These are phyloP conservation scores for Rhynchomys soricoides DNA, from an alignment of 2,113 vertebrate genomes.

Conservation along the genomic window DNA sequence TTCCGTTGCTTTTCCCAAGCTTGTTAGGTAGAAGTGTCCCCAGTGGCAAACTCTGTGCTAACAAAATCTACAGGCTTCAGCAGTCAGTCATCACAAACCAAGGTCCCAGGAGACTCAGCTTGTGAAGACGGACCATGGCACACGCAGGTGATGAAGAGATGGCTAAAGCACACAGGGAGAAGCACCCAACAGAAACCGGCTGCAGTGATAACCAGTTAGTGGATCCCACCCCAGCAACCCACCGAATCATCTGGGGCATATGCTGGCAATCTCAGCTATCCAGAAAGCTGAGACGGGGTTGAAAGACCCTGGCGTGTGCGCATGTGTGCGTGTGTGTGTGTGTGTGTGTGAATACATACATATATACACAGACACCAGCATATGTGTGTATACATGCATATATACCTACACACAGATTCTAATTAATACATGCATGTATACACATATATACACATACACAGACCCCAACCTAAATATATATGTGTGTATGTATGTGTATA, in stretches of 20 bases:
- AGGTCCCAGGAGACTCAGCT: background rate
- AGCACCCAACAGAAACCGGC: accelerated
- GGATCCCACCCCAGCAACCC: background rate
- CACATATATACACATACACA: background rate
- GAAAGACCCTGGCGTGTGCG: background rate
- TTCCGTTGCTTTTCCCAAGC: background rate
- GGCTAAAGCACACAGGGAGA: background rate
- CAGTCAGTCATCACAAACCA: background rate
- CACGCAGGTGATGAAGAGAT: background rate
- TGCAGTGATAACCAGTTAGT: background rate
- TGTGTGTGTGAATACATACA: too few relatives aligned
- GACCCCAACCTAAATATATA: too few relatives aligned
- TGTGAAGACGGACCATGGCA: background rate
- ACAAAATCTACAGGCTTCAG: background rate
- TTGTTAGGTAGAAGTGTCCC: background rate
- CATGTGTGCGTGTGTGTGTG: too few relatives aligned
- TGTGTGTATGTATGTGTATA: too few relatives aligned
- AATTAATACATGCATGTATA: too few relatives aligned
- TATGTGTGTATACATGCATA: too few relatives aligned
- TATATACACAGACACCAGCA: background rate
- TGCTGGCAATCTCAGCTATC: background rate
- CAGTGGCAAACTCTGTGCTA: background rate
- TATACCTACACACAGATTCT: too few relatives aligned
- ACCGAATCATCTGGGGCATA: background rate
- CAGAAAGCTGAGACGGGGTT: background rate